These are phyloP conservation scores for Odontamblyopus rebecca DNA, from an alignment of 2,797 vertebrate species.

Conservation along the genomic window DNA sequence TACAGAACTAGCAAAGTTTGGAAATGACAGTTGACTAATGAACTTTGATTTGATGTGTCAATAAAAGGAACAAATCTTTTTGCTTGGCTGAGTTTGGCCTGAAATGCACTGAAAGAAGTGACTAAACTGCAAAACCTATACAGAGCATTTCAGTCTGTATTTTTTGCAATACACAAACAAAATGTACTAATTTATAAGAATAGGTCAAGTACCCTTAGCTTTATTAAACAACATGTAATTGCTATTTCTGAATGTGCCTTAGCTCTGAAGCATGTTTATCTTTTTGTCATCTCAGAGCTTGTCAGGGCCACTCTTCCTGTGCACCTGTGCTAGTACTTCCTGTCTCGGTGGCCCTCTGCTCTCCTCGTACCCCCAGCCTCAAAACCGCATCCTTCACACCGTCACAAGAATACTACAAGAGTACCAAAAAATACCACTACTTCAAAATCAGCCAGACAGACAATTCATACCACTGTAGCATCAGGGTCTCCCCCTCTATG, in stretches of 20 bases:
- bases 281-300: slow-evolving; percentile 49
- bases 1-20: not conserved
- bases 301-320: slow-evolving; percentile 80
- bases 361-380: slow-evolving; percentile 56
- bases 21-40: not conserved
- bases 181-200: not conserved
- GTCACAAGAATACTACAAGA: slow-evolving; percentile 55
- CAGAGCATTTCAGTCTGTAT: no score
- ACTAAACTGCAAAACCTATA: not conserved
- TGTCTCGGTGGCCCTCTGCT: slow-evolving; percentile 70
- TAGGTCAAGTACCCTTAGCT: not conserved
- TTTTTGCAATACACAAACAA: not conserved
- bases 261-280: slow-evolving; percentile 40
- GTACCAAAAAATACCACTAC: slow-evolving; percentile 12
- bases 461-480: slow-evolving; percentile 36
- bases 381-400: slow-evolving; percentile 76
- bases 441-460: slow-evolving; percentile 35
- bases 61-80: not conserved
- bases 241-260: slow-evolving; percentile 26
- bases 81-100: no score
- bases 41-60: not conserved
- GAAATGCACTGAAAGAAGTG: not conserved
- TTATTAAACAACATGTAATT: not conserved
- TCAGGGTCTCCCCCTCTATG: slow-evolving; percentile 74
- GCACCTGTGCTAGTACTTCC: slow-evolving; percentile 82